These are phyloP conservation scores for Etheostoma nigrum DNA, from an alignment of 2,797 vertebrate species.

Conservation along the genomic window DNA sequence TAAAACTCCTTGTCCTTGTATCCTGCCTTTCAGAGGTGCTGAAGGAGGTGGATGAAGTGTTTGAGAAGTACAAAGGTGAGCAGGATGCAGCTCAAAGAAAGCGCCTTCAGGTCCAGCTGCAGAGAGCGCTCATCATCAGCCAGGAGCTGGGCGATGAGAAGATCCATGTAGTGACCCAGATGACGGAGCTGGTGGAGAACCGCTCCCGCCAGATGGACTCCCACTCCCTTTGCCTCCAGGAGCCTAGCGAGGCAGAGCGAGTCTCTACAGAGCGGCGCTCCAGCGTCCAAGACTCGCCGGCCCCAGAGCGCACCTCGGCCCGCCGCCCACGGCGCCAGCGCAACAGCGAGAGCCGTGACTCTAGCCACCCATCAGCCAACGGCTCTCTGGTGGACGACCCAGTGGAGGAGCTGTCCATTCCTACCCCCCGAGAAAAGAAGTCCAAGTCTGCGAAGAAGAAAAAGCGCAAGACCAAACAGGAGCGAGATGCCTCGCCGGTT, in stretches of 20 bases:
- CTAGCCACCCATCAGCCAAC: constrained; percentile 91
- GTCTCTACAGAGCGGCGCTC: constrained; percentile 71
- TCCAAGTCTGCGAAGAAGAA: constrained; percentile 98
- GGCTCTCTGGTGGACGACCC: constrained; percentile 89
- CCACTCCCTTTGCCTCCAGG: constrained; percentile 92
- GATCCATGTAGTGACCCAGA: constrained; percentile 96
- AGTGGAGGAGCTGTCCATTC: constrained; percentile 87
- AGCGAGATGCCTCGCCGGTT: constrained; percentile 93
- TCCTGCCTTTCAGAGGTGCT: constrained; percentile 89
- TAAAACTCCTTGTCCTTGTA: constrained; percentile 10
- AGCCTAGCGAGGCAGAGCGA: constrained; percentile 88
- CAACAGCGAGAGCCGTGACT: constrained; percentile 95
- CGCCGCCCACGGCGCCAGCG: constrained; percentile 92
- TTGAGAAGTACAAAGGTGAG: constrained; percentile 94
- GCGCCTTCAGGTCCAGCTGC: constrained; percentile 93
- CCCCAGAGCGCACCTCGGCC: constrained; percentile 89
- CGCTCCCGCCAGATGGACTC: constrained; percentile 96
- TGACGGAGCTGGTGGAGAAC: constrained; percentile 97
- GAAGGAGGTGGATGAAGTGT: constrained; percentile 97
- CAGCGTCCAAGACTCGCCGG: constrained; percentile 67
- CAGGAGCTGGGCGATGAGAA: constrained; percentile 98
- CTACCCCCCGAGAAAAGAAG: constrained; percentile 92
- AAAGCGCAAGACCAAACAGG: constrained; percentile 96
- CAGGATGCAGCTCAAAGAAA: constrained; percentile 92
- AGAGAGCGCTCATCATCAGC: constrained; percentile 94